These are phyloP conservation scores for Excalfactoria chinensis DNA, from an alignment of 2,113 vertebrate species.

Conservation along the genomic window DNA sequence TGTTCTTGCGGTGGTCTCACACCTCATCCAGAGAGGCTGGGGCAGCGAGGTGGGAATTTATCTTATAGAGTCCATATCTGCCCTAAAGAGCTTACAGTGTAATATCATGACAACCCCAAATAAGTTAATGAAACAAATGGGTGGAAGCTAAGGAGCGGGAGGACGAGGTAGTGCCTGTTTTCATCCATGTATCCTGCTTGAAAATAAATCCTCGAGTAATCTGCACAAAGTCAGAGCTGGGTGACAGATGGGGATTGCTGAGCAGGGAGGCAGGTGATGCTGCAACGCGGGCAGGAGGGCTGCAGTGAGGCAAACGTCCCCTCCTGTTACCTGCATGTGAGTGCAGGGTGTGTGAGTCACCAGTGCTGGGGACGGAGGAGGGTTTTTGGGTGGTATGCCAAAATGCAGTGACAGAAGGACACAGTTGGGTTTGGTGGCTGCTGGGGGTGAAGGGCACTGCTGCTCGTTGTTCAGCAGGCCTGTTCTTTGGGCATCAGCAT, in stretches of 20 bases:
- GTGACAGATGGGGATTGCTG: neutral
- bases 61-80: neutral
- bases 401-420: neutral
- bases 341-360: fast-evolving
- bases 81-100: neutral
- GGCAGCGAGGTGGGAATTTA: fast-evolving
- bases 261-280: neutral
- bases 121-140: neutral
- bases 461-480: neutral
- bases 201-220: neutral
- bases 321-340: neutral
- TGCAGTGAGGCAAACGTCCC: neutral
- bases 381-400: fast-evolving
- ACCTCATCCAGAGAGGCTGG: neutral
- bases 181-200: neutral
- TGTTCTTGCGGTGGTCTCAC: neutral
- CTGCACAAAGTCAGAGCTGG: neutral
- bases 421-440: neutral
- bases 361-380: neutral
- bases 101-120: neutral
- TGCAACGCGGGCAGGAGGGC: neutral
- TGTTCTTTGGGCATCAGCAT: neutral
- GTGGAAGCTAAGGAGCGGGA: neutral
- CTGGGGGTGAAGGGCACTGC: neutral
- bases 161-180: neutral